Conservation (phyloP, 2,797 vertebrate species). For the Anguilla obscura region DNA sequence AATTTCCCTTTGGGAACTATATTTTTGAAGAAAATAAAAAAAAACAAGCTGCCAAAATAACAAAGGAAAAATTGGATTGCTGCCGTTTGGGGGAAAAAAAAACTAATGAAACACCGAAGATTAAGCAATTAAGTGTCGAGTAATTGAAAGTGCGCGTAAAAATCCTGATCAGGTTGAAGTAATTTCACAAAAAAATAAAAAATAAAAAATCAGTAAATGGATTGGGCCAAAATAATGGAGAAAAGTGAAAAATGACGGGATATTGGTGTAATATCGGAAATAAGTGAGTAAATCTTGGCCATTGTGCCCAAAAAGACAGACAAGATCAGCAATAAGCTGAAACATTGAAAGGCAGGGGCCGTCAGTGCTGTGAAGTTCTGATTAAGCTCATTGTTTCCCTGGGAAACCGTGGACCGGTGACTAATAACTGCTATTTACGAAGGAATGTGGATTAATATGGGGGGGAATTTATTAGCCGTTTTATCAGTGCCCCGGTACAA, state of each 20-base stretch:
- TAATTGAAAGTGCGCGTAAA: neutral
- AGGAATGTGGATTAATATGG: neutral
- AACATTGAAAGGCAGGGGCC: neutral
- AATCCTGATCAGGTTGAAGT: neutral
- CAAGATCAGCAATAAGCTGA: neutral
- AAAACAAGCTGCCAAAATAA: neutral
- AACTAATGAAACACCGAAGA: neutral
- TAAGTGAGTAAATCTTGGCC: neutral
- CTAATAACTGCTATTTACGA: neutral
- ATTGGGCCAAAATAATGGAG: neutral
- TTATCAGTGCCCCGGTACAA: neutral
- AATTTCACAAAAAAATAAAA: neutral
- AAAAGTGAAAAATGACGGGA: neutral
- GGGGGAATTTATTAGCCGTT: neutral
- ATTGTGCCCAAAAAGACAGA: neutral
- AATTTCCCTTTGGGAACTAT: slow-evolving; percentile 5
- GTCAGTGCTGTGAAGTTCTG: neutral
- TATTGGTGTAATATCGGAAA: neutral
- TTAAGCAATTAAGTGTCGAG: neutral
- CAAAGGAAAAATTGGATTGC: neutral
- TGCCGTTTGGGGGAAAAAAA: neutral
- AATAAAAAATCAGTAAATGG: neutral
- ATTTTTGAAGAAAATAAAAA: neutral
- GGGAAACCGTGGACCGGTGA: neutral
- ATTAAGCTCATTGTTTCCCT: neutral